Percentiles rank a stretch among this genome's conserved stretches.
phyloP scores from a whole-genome alignment of 1,140 invertebrate species.

The Whitmania pigra region DNA sequence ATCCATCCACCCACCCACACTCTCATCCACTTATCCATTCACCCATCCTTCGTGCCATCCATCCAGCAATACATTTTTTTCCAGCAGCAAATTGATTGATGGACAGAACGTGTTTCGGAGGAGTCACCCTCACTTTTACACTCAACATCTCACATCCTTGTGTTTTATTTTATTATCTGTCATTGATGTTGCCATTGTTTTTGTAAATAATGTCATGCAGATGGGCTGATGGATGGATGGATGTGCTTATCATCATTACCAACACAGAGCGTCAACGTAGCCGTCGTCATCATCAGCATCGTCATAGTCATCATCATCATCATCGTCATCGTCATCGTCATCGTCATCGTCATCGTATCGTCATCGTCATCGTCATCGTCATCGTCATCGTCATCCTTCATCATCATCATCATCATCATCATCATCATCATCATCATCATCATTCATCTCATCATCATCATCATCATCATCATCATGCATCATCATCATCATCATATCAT shows the following conservation, averaged over 20 bases:
- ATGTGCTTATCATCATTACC: not conserved
- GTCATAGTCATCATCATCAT: not conserved
- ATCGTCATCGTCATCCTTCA: constrained; percentile 5
- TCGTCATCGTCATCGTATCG: not conserved
- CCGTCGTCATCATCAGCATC: not conserved
- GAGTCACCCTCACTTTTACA: too few relatives aligned
- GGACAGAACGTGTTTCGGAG: too few relatives aligned
- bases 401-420: not conserved
- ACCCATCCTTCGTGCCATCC: too few relatives aligned
- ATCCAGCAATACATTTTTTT: too few relatives aligned
- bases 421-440: not conserved
- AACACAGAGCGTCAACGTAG: not conserved
- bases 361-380: not conserved
- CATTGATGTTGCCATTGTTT: too few relatives aligned
- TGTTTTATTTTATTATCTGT: too few relatives aligned
- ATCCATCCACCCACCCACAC: too few relatives aligned
- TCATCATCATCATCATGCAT: not conserved
- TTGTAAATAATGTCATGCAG: too few relatives aligned
- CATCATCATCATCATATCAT: not conserved
- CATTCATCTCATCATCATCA: not conserved
- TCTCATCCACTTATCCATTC: too few relatives aligned
- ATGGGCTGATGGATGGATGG: too few relatives aligned
- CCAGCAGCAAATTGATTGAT: too few relatives aligned
- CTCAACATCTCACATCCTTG: too few relatives aligned
- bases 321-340: constrained; percentile 4